Evolutionary conservation across 2,888 invertebrate genomes (phyloP), one percentile per base, ranked within the genome.

Genomic region (Drosophila histrio): DNA sequence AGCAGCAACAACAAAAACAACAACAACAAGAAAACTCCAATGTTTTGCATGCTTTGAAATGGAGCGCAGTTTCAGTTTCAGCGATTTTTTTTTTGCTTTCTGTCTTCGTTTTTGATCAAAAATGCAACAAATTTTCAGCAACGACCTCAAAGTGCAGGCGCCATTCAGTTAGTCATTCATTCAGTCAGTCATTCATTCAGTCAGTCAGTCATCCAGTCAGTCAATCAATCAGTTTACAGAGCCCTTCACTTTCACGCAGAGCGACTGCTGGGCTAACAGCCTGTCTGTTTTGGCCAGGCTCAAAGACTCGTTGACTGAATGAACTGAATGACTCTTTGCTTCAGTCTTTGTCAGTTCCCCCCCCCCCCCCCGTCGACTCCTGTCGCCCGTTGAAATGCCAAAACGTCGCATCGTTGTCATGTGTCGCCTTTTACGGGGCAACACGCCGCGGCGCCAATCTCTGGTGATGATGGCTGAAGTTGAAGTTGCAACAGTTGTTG

Each of bases 211-310:
- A 60, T 22, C 49, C 54, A 58, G 32, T 62, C 50, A 61, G 5
- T 63, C 58, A 32, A 21, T 50, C 50, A 50, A 28, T 46, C 60
- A 41, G 60, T 36, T 32, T 44, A 38, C 58, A 41, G 39, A 62
- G 79, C 83, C 83, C 83, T 86, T 83, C 86, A 86, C 86, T 83
- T 83, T 83, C 78, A 75, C 77, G 70, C 66, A 26, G 17, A 28
- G 44, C 43, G 26, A 44, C 38, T 24, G 67, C 39, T 28, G n/a
- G 43, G 43, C 53, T 30, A 47, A 39, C 52, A 39, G 39, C 1
- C 39, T 22, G 15, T 4, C 38, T 13, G 28, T 72, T 79, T 63
- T 77, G 81, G 77, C 44, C 68, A 30, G 59, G 66, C 63, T 44
- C 30, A 28, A 34, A 47, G 56, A 43, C 52, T 60, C 56, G 56